A percentile compares a stretch with the other conserved stretches of the same genome.
Conservation (phyloP, 2,113 vertebrate species). For the Bucco capensis region DNA sequence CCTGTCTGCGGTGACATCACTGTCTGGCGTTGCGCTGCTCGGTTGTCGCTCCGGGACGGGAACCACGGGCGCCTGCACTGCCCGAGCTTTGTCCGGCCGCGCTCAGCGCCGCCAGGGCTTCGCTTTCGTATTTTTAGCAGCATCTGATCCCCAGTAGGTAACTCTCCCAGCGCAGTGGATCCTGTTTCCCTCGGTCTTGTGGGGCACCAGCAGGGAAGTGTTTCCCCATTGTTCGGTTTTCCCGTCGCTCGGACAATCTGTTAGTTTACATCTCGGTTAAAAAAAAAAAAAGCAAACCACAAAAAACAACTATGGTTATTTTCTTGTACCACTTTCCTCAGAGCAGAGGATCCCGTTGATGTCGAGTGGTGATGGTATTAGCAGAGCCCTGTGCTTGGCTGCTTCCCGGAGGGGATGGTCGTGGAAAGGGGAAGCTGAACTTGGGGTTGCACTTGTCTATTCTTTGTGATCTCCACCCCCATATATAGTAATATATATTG, state of each 20-base stretch:
- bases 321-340: neutral
- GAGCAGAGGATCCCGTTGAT: neutral
- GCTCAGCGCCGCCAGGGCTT: neutral
- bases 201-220: neutral
- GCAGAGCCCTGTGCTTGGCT: neutral
- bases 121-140: neutral
- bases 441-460: neutral
- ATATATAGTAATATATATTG: rapidly evolving
- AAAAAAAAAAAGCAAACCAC: too few species aligned
- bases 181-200: neutral
- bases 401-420: neutral
- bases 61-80: neutral
- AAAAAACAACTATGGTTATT: too few species aligned
- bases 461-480: neutral
- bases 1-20: constrained; percentile 73
- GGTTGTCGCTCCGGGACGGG: constrained; percentile 45
- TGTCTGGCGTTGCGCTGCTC: constrained; percentile 59
- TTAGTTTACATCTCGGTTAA: neutral
- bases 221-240: neutral
- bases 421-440: neutral
- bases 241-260: neutral
- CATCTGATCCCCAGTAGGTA: neutral
- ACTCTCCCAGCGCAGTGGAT: neutral
- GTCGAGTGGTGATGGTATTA: neutral
- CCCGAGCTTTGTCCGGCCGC: neutral